Evolutionary conservation across 2,113 vertebrate genomes (phyloP).

Genomic region (Dipodomys stephensi): DNA sequence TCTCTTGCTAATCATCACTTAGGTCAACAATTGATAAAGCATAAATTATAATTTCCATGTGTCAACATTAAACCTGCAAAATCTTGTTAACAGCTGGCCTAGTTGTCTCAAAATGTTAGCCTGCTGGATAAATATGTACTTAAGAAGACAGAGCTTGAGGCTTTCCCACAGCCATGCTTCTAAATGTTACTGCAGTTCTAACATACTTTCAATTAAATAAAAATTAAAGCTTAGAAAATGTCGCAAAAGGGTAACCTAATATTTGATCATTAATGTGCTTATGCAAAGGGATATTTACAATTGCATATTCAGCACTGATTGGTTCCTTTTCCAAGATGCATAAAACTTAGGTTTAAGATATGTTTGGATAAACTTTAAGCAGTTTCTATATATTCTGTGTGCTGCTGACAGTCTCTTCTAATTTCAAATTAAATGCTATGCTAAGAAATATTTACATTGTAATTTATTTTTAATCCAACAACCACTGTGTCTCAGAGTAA

Average conservation of each 20-base stretch:
- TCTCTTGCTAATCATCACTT: slow-evolving; percentile 39
- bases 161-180: slow-evolving; percentile 82
- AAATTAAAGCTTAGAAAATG: slow-evolving; percentile 90
- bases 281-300: slow-evolving; percentile 85
- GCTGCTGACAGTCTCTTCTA: not conserved
- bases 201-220: slow-evolving; percentile 89
- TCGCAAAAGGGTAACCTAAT: slow-evolving; percentile 90
- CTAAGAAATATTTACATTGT: not conserved
- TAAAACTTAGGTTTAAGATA: slow-evolving; percentile 43
- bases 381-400: not conserved
- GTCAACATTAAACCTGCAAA: slow-evolving; percentile 71
- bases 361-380: slow-evolving; percentile 59
- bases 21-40: slow-evolving; percentile 19
- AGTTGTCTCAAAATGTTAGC: slow-evolving; percentile 79
- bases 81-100: slow-evolving; percentile 59
- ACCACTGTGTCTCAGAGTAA: not conserved
- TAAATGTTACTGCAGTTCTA: slow-evolving; percentile 87
- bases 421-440: not conserved
- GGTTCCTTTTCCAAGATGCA: slow-evolving; percentile 50
- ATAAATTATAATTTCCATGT: slow-evolving; percentile 56
- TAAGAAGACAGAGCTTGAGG: slow-evolving; percentile 79
- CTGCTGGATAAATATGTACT: slow-evolving; percentile 86
- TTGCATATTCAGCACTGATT: slow-evolving; percentile 73
- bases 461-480: not conserved
- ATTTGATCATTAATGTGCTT: slow-evolving; percentile 86